phyloP scores from a whole-genome alignment of 2,797 vertebrate genomes.

The Parotocinclus haroldoi region DNA sequence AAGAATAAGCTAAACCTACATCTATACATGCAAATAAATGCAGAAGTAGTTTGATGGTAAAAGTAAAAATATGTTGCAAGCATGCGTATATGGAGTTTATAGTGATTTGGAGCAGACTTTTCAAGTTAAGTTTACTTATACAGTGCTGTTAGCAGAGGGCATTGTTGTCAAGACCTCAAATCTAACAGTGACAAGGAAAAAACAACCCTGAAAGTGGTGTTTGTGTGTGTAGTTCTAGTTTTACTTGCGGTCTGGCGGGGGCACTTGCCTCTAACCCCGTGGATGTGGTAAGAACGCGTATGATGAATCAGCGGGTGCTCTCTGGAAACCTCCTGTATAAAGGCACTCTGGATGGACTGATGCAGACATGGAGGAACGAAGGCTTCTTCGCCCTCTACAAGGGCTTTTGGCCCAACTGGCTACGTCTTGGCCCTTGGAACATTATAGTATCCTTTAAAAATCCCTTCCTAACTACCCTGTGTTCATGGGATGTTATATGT shows the following conservation, averaged over 20 bases:
- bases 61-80: too few relatives aligned
- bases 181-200: too few relatives aligned
- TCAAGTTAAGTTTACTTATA: too few relatives aligned
- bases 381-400: conserved; percentile 97
- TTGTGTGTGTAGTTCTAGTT: conserved; percentile 80
- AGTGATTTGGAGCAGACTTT: too few relatives aligned
- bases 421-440: conserved; percentile 95
- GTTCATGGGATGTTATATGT: background rate
- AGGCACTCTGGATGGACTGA: conserved; percentile 90
- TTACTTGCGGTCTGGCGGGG: conserved; percentile 88
- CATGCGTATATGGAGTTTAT: too few relatives aligned
- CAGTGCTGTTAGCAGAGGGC: too few relatives aligned
- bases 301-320: conserved; percentile 95
- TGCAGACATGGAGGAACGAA: conserved; percentile 93
- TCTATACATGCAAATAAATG: too few relatives aligned
- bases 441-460: conserved; percentile 93
- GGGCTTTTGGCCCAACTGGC: conserved; percentile 98
- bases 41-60: too few relatives aligned
- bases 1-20: too few relatives aligned
- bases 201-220: too few relatives aligned
- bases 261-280: conserved; percentile 95
- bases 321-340: conserved; percentile 85
- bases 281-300: conserved; percentile 91
- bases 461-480: background rate
- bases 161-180: too few relatives aligned